phyloP scores from a whole-genome alignment of 2,888 invertebrate species.

The Ecdyonurus torrentis region DNA sequence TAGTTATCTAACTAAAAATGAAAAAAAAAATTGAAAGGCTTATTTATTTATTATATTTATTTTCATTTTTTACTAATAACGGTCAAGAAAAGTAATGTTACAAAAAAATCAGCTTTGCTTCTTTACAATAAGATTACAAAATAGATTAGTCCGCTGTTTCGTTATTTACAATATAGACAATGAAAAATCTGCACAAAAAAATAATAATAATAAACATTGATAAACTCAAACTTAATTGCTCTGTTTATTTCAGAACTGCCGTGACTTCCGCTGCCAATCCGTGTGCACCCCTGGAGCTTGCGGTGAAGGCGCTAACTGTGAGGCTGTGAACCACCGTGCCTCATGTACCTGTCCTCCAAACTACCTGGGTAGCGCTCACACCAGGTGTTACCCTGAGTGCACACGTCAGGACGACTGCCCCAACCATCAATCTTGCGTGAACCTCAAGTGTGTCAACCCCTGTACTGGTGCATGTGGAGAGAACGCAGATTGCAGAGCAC shows the following conservation, averaged over 20 bases:
- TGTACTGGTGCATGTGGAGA: conserved; percentile 61
- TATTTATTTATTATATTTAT: no score
- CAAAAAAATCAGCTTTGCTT: no score
- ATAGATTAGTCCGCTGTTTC: no score
- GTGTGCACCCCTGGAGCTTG: conserved; percentile 50
- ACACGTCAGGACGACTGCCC: conserved; percentile 65
- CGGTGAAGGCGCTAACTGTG: conserved; percentile 62
- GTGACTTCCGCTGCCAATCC: conserved; percentile 53
- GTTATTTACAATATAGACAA: no score
- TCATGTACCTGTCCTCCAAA: conserved; percentile 65
- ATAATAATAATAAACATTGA: conserved; percentile 17
- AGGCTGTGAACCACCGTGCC: conserved; percentile 57
- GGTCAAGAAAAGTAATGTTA: no score
- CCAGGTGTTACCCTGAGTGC: conserved; percentile 66
- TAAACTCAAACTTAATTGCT: conserved; percentile 18
- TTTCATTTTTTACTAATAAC: no score
- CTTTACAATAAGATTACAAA: no score
- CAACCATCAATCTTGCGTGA: conserved; percentile 59
- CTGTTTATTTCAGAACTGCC: conserved; percentile 37
- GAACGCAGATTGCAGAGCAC: conserved; percentile 59
- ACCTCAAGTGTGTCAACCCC: conserved; percentile 67
- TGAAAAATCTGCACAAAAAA: not conserved
- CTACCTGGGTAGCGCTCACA: conserved; percentile 60
- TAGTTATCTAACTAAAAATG: no score
- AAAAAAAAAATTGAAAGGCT: no score